These are phyloP conservation scores for Periophthalmus modestus DNA, from an alignment of 2,113 vertebrate species.

Conservation along the genomic window DNA sequence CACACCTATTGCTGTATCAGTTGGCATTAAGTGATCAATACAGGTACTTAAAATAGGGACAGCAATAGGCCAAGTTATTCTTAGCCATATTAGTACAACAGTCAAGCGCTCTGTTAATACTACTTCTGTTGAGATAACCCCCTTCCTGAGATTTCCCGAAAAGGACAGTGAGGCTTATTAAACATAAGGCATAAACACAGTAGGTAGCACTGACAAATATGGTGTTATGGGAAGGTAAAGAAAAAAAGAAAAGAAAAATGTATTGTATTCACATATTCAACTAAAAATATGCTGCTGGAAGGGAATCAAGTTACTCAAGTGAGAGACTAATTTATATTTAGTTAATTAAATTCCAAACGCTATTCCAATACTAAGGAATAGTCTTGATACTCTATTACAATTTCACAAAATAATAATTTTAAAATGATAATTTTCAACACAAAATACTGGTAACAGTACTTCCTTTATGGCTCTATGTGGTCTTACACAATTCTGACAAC, in stretches of 20 bases:
- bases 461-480: too few relatives aligned
- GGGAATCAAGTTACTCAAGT: too few relatives aligned
- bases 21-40: background rate
- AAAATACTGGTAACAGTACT: too few relatives aligned
- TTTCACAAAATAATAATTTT: too few relatives aligned
- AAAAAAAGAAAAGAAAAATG: too few relatives aligned
- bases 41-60: slow-evolving; percentile 9
- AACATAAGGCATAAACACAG: slow-evolving; percentile 14
- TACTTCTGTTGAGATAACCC: slow-evolving; percentile 15
- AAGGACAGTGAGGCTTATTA: slow-evolving; percentile 49
- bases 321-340: too few relatives aligned
- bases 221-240: background rate
- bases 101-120: slow-evolving; percentile 45
- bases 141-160: slow-evolving; percentile 61
- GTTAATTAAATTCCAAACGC: too few relatives aligned
- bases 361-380: too few relatives aligned
- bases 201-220: background rate
- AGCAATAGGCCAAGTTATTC: slow-evolving; percentile 28
- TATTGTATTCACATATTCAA: background rate
- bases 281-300: too few relatives aligned
- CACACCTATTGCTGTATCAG: slow-evolving; percentile 1
- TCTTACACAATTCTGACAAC: too few relatives aligned
- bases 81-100: slow-evolving; percentile 41
- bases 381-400: too few relatives aligned
- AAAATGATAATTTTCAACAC: too few relatives aligned